A percentile compares a stretch with the other conserved stretches of the same genome.
phyloP scores from a whole-genome alignment of 2,888 invertebrate genomes.

The Trissolcus brochymenae region DNA sequence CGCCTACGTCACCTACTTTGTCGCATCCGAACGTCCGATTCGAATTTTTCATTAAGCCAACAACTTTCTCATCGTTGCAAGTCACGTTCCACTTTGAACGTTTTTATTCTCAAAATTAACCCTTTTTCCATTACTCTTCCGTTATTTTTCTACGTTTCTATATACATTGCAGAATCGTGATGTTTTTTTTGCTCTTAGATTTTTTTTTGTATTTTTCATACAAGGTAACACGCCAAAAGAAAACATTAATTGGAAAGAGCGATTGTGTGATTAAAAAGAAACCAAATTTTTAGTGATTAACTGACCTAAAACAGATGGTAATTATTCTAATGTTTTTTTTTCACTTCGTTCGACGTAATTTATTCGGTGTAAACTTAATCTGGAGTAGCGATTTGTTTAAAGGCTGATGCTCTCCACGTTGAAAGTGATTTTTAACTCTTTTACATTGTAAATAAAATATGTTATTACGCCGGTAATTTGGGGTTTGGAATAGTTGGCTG shows the following conservation, averaged over 20 bases:
- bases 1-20: slow-evolving; percentile 39
- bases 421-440: slow-evolving; percentile 46
- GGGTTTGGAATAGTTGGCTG: slow-evolving; percentile 40
- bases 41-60: slow-evolving; percentile 46
- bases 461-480: slow-evolving; percentile 52
- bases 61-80: slow-evolving; percentile 13
- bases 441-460: slow-evolving; percentile 54
- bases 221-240: too few relatives aligned
- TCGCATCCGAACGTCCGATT: slow-evolving; percentile 45
- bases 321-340: neutral
- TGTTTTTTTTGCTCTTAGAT: neutral
- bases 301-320: too few relatives aligned
- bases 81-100: slow-evolving; percentile 38
- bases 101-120: slow-evolving; percentile 22
- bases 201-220: too few relatives aligned
- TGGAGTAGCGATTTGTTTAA: neutral
- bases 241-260: too few relatives aligned
- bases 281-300: too few relatives aligned
- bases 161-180: neutral
- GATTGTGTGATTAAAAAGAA: too few relatives aligned
- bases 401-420: neutral
- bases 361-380: neutral
- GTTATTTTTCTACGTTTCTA: neutral
- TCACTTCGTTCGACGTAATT: neutral
- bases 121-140: slow-evolving; percentile 3